A percentile compares a stretch with the other conserved stretches of the same genome.
Conservation (phyloP, 1,140 invertebrate species). For the Cepaea nemoralis region DNA sequence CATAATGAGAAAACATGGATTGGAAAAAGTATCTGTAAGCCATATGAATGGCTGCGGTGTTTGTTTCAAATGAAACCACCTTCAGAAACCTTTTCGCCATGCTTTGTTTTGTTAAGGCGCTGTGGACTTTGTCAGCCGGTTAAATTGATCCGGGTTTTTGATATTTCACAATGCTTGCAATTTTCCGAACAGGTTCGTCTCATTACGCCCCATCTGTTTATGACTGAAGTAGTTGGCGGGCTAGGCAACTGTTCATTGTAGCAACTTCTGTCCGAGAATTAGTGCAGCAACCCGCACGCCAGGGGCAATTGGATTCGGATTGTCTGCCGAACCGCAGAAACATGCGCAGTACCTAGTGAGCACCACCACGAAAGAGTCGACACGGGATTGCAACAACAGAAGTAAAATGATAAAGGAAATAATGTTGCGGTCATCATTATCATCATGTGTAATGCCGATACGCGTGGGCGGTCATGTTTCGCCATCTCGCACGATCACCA, state of each 20-base stretch:
- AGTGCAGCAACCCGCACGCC: too few species aligned
- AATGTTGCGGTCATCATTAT: too few species aligned
- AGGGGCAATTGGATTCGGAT: too few species aligned
- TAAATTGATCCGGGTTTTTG: background rate
- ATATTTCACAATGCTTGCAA: background rate
- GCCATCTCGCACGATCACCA: too few species aligned
- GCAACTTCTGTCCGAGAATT: too few species aligned
- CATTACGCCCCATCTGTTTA: background rate
- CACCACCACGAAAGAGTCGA: too few species aligned
- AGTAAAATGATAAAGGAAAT: too few species aligned
- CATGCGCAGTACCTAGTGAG: too few species aligned
- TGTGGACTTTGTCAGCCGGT: background rate
- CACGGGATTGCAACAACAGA: too few species aligned
- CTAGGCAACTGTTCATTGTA: background rate
- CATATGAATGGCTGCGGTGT: constrained; percentile 17
- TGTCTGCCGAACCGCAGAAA: too few species aligned
- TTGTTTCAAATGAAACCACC: background rate
- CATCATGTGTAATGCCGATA: too few species aligned
- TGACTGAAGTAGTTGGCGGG: background rate
- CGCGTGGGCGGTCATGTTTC: too few species aligned
- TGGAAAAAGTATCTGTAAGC: constrained; percentile 1
- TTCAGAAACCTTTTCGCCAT: background rate
- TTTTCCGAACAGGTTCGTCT: background rate
- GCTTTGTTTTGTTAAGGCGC: constrained; percentile 3
- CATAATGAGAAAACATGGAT: constrained; percentile 25